Evolutionary conservation across 2,113 vertebrate species (phyloP), one percentile per base, ranked within the genome.

Genomic region (Picathartes gymnocephalus): DNA sequence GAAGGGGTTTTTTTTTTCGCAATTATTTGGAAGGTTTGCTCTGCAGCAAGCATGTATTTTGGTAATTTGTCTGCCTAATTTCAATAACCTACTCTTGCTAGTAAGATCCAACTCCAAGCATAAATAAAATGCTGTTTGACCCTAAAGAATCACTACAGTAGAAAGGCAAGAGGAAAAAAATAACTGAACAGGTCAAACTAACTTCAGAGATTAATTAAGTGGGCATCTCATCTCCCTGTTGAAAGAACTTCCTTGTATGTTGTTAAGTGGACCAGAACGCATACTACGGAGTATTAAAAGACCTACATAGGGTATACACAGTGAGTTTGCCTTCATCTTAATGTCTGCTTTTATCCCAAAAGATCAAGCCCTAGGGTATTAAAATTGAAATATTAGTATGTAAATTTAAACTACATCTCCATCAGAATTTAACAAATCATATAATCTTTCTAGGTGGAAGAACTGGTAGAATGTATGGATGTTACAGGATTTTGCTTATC

Each of bases 291-390:
- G 54, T 62, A 56, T 22, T 74, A 57, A 47, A 45, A 45, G 9
- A 6, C 13, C 45, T 60, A 81, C 4, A 22, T 0, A 84, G 21
- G 23, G 9, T 45, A 90, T 44, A 45, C 19, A 6, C 0, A 0
- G 23, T 35, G 25, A 58, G 21, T 47, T 48, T 62, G 19, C 22
- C 28, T 37, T 82, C 42, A 40, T 28, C 39, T 50, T 73, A 65
- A 53, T 35, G 21, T 56, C 60, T 64, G 39, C 20, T 56, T 74
- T 70, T 47, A 91, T 24, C 13, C 13, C 10, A 48, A 81, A 80
- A 86, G 17, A 56, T 58, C 14, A 68, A 57, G 25, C 5, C 5
- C 31, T 39, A 37, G 42, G 44, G 4, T 44, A 82, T 62, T 80
- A 50, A 83, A 77, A 81, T 16, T 13, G 18, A 54, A 87, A 42